A percentile compares a stretch with the other conserved stretches of the same genome.
Evolutionary conservation across 2,888 invertebrate species (phyloP).

Genomic region (Cephus pygmeus): DNA sequence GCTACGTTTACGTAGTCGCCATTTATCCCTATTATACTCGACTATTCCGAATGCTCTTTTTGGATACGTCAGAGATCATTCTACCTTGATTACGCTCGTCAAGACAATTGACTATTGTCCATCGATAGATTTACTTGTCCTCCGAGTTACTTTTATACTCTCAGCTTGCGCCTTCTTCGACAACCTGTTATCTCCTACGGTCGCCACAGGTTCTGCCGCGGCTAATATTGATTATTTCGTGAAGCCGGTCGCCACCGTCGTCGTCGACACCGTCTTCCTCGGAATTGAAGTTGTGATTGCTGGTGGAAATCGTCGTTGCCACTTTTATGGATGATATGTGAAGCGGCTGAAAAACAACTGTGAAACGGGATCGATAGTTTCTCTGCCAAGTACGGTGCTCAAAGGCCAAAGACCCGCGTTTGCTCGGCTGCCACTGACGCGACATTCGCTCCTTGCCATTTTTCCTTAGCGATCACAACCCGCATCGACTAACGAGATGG

Average conservation of each 20-base stretch:
- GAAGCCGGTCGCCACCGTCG: constrained; percentile 14
- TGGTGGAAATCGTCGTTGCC: background rate
- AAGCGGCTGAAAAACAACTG: background rate
- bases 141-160: background rate
- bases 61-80: background rate
- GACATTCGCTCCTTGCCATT: background rate
- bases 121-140: background rate
- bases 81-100: background rate
- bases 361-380: background rate
- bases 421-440: background rate
- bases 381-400: background rate
- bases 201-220: constrained; percentile 24
- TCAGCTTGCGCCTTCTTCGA: constrained; percentile 25
- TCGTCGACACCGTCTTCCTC: background rate
- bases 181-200: constrained; percentile 51
- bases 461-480: background rate
- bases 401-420: background rate
- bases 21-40: constrained; percentile 38
- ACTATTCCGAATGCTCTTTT: background rate
- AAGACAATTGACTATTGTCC: background rate
- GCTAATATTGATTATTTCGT: constrained; percentile 44
- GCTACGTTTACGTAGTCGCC: constrained; percentile 36
- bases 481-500: background rate
- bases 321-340: background rate
- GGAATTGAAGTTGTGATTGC: background rate